Percentiles rank a stretch among this genome's conserved stretches.
Evolutionary conservation across 2,888 invertebrate genomes (phyloP).

Genomic region (Muscina levida): DNA sequence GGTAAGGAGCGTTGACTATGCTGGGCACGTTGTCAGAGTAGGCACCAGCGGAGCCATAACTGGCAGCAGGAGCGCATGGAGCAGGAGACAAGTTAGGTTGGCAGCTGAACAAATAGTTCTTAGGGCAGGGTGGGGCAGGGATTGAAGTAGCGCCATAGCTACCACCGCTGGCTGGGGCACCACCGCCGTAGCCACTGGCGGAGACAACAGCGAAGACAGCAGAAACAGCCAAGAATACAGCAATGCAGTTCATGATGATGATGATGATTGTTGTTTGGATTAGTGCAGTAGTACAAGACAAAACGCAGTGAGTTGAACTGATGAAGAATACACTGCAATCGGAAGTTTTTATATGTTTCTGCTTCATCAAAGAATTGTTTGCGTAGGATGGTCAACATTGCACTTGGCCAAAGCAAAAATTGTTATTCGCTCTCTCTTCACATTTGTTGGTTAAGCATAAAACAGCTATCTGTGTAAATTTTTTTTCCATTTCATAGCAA

Average conservation of each 20-base stretch:
- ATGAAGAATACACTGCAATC: not conserved
- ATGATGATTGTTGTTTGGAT: not conserved
- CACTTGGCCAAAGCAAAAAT: constrained; percentile 16
- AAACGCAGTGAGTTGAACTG: constrained; percentile 14
- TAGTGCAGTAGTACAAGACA: constrained; percentile 8
- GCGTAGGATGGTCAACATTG: not conserved
- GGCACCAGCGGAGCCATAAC: constrained; percentile 49
- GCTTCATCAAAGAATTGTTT: constrained; percentile 7
- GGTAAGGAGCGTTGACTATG: constrained; percentile 51
- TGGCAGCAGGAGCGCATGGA: constrained; percentile 65
- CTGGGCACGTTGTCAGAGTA: constrained; percentile 57
- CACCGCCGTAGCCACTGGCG: constrained; percentile 6
- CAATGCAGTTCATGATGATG: constrained; percentile 67
- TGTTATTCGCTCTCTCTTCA: not conserved
- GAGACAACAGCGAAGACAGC: constrained; percentile 53
- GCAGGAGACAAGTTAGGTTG: constrained; percentile 71
- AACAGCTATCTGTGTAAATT: too few species aligned
- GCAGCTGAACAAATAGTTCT: constrained; percentile 73
- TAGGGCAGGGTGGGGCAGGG: constrained; percentile 71
- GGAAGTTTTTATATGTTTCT: constrained; percentile 21
- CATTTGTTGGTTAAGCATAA: constrained; percentile 23
- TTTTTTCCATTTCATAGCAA: not conserved
- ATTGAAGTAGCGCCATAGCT: constrained; percentile 54
- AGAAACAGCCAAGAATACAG: constrained; percentile 54
- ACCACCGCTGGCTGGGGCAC: not conserved